These are phyloP conservation scores for Tricholaema leucomelas DNA, from an alignment of 2,113 vertebrate species.

Conservation along the genomic window DNA sequence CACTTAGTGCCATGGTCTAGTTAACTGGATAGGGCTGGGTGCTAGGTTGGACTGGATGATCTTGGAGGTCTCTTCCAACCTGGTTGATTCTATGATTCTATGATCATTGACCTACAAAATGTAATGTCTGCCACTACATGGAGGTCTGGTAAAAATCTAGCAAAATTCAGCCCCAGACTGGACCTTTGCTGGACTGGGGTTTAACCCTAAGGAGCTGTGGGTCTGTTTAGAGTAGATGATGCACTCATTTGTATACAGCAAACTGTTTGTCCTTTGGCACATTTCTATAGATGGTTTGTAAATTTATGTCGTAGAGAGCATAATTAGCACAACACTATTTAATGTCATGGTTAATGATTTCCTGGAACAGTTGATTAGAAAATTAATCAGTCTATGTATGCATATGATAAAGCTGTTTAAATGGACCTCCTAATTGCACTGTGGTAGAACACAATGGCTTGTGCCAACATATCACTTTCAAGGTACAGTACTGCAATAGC, in stretches of 20 bases:
- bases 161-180: neutral
- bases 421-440: slow-evolving; percentile 71
- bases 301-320: slow-evolving; percentile 69
- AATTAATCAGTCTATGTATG: slow-evolving; percentile 79
- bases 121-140: neutral
- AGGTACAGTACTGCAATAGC: slow-evolving; percentile 56
- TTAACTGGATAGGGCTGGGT: no score
- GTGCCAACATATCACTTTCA: slow-evolving; percentile 64
- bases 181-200: neutral
- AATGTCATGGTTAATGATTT: slow-evolving; percentile 82
- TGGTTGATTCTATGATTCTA: no score
- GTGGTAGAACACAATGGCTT: slow-evolving; percentile 62
- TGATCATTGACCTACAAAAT: neutral
- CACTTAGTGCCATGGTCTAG: no score
- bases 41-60: no score
- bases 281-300: slow-evolving; percentile 70
- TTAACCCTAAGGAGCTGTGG: neutral
- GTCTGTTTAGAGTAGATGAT: neutral
- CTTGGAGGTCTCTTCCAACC: no score
- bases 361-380: slow-evolving; percentile 79
- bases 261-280: slow-evolving; percentile 59
- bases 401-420: slow-evolving; percentile 76
- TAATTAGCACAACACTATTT: slow-evolving; percentile 78
- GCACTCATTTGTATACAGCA: slow-evolving; percentile 35
- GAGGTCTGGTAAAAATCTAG: neutral